phyloP scores from a whole-genome alignment of 2,113 vertebrate genomes.

The Lynx canadensis region DNA sequence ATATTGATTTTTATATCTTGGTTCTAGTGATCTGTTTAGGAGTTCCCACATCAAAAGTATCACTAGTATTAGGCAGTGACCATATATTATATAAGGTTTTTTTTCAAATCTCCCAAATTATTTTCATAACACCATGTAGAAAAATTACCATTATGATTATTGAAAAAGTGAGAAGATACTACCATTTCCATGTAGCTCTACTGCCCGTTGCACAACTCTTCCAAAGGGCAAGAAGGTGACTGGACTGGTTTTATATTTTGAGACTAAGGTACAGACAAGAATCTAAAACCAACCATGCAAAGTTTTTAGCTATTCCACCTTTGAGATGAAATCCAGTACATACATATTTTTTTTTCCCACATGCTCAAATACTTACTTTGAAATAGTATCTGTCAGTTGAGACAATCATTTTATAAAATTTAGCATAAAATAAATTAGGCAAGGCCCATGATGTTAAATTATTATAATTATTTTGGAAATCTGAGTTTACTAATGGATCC shows the following conservation, averaged over 20 bases:
- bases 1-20: background rate
- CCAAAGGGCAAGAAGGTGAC: background rate
- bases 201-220: rapidly evolving
- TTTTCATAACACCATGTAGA: background rate
- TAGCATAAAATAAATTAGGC: background rate
- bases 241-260: background rate
- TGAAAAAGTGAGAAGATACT: background rate
- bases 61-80: background rate
- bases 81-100: background rate
- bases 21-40: background rate
- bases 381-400: background rate
- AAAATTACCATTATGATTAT: background rate
- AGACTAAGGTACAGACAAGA: background rate
- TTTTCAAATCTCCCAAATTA: background rate
- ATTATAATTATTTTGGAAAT: background rate
- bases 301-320: background rate
- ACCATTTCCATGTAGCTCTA: background rate
- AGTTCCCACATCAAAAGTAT: background rate
- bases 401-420: background rate
- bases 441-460: background rate
- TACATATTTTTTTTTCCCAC: background rate
- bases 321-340: background rate
- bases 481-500: background rate
- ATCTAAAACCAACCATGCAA: background rate
- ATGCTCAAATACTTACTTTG: background rate